These are phyloP conservation scores for Cochlearius cochlearius DNA, from an alignment of 2,113 vertebrate species.

Conservation along the genomic window DNA sequence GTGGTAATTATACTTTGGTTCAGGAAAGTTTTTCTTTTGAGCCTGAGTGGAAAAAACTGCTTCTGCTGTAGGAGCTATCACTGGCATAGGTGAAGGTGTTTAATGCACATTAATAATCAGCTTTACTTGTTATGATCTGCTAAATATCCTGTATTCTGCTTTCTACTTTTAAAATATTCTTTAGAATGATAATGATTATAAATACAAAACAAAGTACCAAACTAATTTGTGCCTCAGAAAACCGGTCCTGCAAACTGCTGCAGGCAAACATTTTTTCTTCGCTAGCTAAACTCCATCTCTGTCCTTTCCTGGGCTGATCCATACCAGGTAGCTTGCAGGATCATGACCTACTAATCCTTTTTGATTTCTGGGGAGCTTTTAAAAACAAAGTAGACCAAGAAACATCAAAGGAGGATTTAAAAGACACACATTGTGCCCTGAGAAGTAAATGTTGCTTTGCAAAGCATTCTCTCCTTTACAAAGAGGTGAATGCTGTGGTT, in stretches of 20 bases:
- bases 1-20: constrained; percentile 14
- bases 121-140: not conserved
- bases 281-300: constrained; percentile 4
- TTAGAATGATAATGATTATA: constrained; percentile 8
- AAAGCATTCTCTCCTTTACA: constrained; percentile 29
- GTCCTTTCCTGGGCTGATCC: constrained; percentile 48
- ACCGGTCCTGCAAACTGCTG: not conserved
- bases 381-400: constrained; percentile 53
- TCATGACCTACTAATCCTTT: constrained; percentile 67
- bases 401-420: constrained; percentile 61
- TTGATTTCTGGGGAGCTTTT: constrained; percentile 61
- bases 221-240: not conserved
- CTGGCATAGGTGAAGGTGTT: not conserved
- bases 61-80: not conserved
- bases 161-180: constrained; percentile 45
- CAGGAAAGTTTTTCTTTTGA: constrained; percentile 24
- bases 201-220: not conserved
- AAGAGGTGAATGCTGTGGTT: constrained; percentile 7
- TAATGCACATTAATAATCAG: not conserved
- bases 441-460: constrained; percentile 56
- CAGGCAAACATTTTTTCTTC: constrained; percentile 43
- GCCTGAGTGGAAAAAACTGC: not conserved
- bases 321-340: constrained; percentile 61
- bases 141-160: constrained; percentile 17
- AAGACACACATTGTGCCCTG: constrained; percentile 19